A percentile compares a stretch with the other conserved stretches of the same genome.
These are phyloP conservation scores for Sebastes jordani DNA, from an alignment of 2,797 vertebrate genomes.

Conservation along the genomic window DNA sequence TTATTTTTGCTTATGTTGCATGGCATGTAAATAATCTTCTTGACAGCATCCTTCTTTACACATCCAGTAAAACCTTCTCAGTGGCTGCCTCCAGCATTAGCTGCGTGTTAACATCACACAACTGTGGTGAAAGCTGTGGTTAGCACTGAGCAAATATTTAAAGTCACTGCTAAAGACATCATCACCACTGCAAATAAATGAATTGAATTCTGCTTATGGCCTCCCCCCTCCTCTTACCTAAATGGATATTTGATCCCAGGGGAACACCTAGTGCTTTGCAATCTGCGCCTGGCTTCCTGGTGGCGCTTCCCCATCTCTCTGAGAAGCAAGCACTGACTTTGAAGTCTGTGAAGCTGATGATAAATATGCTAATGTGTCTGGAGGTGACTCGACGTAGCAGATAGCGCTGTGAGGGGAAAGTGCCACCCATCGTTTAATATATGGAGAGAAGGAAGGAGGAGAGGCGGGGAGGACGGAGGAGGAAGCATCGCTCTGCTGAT, in stretches of 20 bases:
- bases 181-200: conserved; percentile 78
- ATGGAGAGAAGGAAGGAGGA: conserved; percentile 48
- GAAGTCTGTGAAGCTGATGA: conserved; percentile 80
- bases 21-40: conserved; percentile 35
- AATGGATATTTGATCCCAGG: conserved; percentile 80
- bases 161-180: conserved; percentile 77
- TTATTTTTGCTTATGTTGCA: background rate
- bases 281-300: conserved; percentile 72
- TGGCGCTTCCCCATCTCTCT: conserved; percentile 68
- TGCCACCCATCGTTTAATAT: conserved; percentile 77
- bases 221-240: conserved; percentile 60
- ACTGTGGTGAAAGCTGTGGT: conserved; percentile 57
- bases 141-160: conserved; percentile 77
- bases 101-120: conserved; percentile 52
- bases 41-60: conserved; percentile 25
- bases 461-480: conserved; percentile 23
- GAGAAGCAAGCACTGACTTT: conserved; percentile 76
- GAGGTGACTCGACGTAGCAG: conserved; percentile 77
- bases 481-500: conserved; percentile 50
- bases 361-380: conserved; percentile 83
- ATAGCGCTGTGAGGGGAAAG: conserved; percentile 73
- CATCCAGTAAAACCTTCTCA: conserved; percentile 17
- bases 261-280: conserved; percentile 76
- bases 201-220: conserved; percentile 71
- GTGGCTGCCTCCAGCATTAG: conserved; percentile 44